Base-by-base conservation (phyloP, 1,140 invertebrate genomes). In the Zeugodacus cucurbitae region DNA sequence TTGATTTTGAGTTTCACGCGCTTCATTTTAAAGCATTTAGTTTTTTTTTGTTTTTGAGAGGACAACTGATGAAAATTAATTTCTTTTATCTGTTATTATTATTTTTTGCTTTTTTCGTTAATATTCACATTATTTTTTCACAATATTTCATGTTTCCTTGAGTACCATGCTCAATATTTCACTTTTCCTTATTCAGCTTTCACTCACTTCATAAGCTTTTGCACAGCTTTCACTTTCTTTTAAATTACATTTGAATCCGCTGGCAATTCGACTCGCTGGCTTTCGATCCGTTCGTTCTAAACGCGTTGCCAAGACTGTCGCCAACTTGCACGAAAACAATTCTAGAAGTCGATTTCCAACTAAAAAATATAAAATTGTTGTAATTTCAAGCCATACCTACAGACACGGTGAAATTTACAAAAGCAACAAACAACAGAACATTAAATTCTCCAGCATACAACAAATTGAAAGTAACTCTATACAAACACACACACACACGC, bases 371-470 rank as follows among this genome's bases (percentile, higher is more conserved):
- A 41, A 44, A 41, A 48, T 82, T 22, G 11, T 48, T 82, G 41
- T 29, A 26, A 82, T 11, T 59, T 1, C 57, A 57, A n/a, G n/a
- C n/a, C 48, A 54, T 17, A 54, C 48, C 14, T 59, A 62, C 32
- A 57, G 10, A 26, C 44, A 22, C 86, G 59, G 37, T 64, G 54
- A 87, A 87, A 87, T 62, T 59, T 29, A 87, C 57, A 87, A 87
- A 87, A 59, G 17, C 86, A 87, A 58, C 48, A 57, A 37, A 87
- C 37, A 87, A 87, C 20, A 58, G 14, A 57, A 59, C n/a, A 14
- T 57, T 37, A 34, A 87, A 41, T 37, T 58, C 54, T 64, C 54
- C 57, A 44, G 59, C 26, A 54, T 48, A 11, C 20, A 82, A 3
- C 44, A 26, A 82, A 82, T 82, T 82, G 44, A 82, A 82, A 48